Base-by-base conservation (phyloP, 2,113 vertebrate species). In the Austrofundulus limnaeus region DNA sequence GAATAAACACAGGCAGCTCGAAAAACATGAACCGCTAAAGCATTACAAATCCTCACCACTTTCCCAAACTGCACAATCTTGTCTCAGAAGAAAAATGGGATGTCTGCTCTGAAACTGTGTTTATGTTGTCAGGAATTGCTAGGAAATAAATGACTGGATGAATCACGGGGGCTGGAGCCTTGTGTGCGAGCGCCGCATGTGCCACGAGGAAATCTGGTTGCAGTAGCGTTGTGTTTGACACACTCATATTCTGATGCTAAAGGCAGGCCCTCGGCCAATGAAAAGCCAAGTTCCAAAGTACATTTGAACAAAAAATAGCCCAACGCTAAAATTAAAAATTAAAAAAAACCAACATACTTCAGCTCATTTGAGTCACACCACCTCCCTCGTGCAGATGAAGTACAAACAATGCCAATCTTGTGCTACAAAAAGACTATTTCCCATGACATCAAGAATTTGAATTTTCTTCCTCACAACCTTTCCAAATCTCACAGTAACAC, bases 21-120 rank as follows among this genome's bases (percentile, higher is more conserved):
- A 86, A 87, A 86, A 86, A 89, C 83, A 87, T 65, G 67, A 85
- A 90, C 78, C 84, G 61, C 80, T 87, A 92, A 89, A 89, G 84
- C 82, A 83, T 90, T 90, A 91, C 87, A 92, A 90, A 92, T 91
- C 82, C 85, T 77, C 19, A 47, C 80, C 84, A 83, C 89, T 90
- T 90, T 87, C 73, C 75, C 79, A 80, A 86, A 86, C 81, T 74
- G 80, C 78, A 82, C 77, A 72, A 75, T 81, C 79, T 85, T 79
- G 79, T 79, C 84, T 77, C 84, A 81, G 90, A 93, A 92, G 91
- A 93, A 87, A 91, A 94, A 93, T 92, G 88, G 92, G 92, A 88
- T 60, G 78, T 89, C 85, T 89, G 90, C 83, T 89, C 83, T 87
- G 90, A 92, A 87, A 92, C 90, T 87, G 87, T 92, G 88, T 93